Percentiles rank a stretch among this genome's conserved stretches.
Evolutionary conservation across 2,797 vertebrate species (phyloP).

Genomic region (Centropyge bicolor): DNA sequence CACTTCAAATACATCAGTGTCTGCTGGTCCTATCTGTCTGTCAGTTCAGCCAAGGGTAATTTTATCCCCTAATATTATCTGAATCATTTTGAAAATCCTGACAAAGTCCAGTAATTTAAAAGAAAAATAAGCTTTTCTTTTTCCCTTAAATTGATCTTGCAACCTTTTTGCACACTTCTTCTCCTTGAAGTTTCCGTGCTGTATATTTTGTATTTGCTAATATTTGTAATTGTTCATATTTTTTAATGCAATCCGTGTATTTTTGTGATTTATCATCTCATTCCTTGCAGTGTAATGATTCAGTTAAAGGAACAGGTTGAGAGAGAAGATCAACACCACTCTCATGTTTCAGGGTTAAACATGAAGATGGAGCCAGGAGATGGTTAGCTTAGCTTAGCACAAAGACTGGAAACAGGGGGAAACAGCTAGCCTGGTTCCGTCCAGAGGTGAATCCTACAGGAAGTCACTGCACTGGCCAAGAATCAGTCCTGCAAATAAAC

Average conservation of each 20-base stretch:
- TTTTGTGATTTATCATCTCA: background rate
- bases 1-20: background rate
- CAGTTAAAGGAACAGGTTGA: background rate
- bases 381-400: background rate
- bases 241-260: background rate
- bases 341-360: background rate
- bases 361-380: background rate
- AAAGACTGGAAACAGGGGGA: background rate
- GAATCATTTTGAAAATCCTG: background rate
- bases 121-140: no score
- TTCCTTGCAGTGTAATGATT: background rate
- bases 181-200: no score
- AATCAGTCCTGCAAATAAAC: no score
- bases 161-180: background rate
- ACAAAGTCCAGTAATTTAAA: background rate
- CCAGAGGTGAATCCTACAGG: background rate
- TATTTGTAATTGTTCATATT: background rate
- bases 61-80: background rate
- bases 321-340: background rate
- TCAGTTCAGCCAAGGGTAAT: background rate
- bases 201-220: background rate
- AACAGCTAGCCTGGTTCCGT: background rate
- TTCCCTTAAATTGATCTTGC: background rate
- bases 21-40: background rate
- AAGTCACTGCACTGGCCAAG: background rate